These are phyloP conservation scores for Ectemnius lituratus DNA, from an alignment of 2,888 invertebrate species.

Conservation along the genomic window DNA sequence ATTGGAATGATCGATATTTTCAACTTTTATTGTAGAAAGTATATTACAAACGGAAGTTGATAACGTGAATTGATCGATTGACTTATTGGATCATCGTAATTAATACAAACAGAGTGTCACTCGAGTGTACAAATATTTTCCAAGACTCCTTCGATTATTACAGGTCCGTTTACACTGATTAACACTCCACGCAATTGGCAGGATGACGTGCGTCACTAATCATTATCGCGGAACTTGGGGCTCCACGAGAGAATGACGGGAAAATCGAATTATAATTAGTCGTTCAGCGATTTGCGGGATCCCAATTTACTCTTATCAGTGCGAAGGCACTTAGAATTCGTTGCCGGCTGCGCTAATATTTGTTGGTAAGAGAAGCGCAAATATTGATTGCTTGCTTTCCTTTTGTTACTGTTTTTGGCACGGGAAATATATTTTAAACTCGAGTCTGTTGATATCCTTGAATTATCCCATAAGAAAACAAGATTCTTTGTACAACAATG, in stretches of 20 bases:
- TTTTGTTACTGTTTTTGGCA: not conserved
- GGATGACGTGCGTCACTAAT: not conserved
- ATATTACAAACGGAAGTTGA: too few species aligned
- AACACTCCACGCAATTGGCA: not conserved
- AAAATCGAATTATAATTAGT: slow-evolving; percentile 1
- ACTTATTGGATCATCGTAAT: too few species aligned
- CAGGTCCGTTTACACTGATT: not conserved
- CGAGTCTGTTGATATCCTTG: too few species aligned
- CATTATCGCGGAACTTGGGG: too few species aligned
- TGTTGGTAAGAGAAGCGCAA: not conserved
- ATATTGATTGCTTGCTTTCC: not conserved
- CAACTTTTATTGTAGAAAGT: too few species aligned
- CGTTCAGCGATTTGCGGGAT: not conserved
- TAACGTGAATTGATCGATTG: too few species aligned
- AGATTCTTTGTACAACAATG: too few species aligned
- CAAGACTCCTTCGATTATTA: not conserved
- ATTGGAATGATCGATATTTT: too few species aligned
- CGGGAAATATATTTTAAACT: not conserved
- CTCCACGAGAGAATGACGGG: not conserved
- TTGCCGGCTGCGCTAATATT: slow-evolving; percentile 10
- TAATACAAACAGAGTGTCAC: too few species aligned
- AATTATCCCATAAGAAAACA: too few species aligned
- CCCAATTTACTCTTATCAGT: slow-evolving; percentile 8
- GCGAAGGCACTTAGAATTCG: not conserved
- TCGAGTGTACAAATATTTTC: not conserved